Base-by-base conservation (phyloP, 1,140 invertebrate genomes). In the Meloidogyne floridensis region DNA sequence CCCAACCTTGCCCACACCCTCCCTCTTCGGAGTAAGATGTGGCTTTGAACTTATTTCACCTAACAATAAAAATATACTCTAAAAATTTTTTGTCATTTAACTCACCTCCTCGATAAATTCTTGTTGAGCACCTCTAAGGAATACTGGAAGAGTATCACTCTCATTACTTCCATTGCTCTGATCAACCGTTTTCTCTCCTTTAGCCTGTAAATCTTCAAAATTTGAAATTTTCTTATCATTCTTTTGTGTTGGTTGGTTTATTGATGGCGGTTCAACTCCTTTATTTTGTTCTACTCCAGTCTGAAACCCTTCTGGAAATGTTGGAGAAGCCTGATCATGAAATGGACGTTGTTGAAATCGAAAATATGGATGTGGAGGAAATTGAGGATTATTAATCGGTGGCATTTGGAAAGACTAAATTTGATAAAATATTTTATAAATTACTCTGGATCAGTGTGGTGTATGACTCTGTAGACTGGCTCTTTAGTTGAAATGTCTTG, bases 101-200 rank as follows among this genome's bases (percentile, higher is more conserved):
- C n/a, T 65, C 6, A 83, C 82, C 82, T 83, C 83, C 5, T 85
- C 81, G 51, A 85, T 74, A n/a, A 79, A 72, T 1, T 85, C 84
- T 13, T 73, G 9, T 15, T 51, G 6, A 15, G 84, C 85, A 5
- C 84, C 85, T 75, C 79, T 42, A 20, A 85, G 47, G 43, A 85
- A 85, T 53, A 10, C 54, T 18, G 84, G 84, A 20, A 85, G 77
- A 10, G 75, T 74, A 15, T 20, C 43, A 15, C 18, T 9, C 11
- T 65, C 43, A n/a, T n/a, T 42, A 70, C 13, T 47, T 47, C 47
- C 47, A 47, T 8, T 13, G 15, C 5, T 15, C 13, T 13, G n/a
- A 10, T 8, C 15, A 54, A 5, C 3, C 0, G 10, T 8, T 43
- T 47, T 43, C 18, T 7, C 9, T 15, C 15, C 70, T 42, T 18